Conservation (phyloP, 2,888 invertebrate species). For the Megamerina dolium region DNA sequence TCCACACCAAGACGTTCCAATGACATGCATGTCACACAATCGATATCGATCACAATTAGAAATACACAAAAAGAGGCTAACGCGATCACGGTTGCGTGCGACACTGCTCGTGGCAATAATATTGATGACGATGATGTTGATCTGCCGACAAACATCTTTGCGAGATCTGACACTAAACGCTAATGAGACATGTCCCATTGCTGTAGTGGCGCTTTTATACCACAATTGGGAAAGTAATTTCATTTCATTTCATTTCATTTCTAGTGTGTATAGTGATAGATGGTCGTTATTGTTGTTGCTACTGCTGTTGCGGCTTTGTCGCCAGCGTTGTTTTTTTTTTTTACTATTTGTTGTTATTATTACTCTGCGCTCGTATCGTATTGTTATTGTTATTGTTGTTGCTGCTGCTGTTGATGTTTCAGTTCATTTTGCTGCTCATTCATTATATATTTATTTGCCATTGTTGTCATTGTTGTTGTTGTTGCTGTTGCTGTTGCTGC, state of each 20-base stretch:
- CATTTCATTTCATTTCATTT: constrained; percentile 34
- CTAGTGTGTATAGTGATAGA: neutral
- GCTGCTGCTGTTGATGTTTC: constrained; percentile 15
- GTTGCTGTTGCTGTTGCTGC: constrained; percentile 3
- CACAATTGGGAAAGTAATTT: constrained; percentile 41
- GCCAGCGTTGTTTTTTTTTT: constrained; percentile 15
- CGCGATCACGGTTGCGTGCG: constrained; percentile 11
- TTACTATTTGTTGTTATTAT: constrained; percentile 5
- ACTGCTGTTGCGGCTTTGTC: constrained; percentile 25
- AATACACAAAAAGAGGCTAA: constrained; percentile 15
- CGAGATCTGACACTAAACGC: constrained; percentile 48
- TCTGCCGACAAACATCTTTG: constrained; percentile 45
- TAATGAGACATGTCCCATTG: constrained; percentile 49
- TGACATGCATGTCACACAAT: constrained; percentile 31
- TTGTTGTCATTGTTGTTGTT: constrained; percentile 8
- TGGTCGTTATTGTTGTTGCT: constrained; percentile 2
- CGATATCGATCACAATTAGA: constrained; percentile 16
- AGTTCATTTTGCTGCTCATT: no score
- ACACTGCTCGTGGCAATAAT: neutral
- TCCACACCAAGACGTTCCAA: constrained; percentile 35
- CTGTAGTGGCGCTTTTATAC: constrained; percentile 47
- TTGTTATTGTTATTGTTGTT: constrained; percentile 13
- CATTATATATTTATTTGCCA: constrained; percentile 32
- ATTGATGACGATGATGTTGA: constrained; percentile 21
- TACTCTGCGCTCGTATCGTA: neutral